Evolutionary conservation across 2,888 invertebrate genomes (phyloP), one percentile per base, ranked within the genome.

Genomic region (Drosophila prostipennis): DNA sequence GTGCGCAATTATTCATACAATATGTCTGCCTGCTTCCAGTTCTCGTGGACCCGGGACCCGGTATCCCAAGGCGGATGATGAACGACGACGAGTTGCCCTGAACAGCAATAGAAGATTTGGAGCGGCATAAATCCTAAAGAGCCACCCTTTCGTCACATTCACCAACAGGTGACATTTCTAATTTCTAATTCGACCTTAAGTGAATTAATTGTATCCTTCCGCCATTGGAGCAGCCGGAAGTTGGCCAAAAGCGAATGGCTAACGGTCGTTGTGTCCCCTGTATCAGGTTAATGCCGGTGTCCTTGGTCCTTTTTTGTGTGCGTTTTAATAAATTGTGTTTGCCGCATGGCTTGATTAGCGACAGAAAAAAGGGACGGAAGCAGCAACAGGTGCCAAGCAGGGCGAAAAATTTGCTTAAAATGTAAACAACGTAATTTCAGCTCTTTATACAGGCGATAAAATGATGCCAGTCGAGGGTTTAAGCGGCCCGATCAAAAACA

Each of bases 281-380:
- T 19, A 19, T 19, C 19, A 19, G 19, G 19, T 37, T 16, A 26
- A 58, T 43, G 16, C 29, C 58, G 51, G 52, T 61, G 54, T 42
- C 48, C 60, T 49, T 53, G 51, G 61, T 29, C 54, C 60, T 63
- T 56, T 56, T 74, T 57, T 71, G 42, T 70, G 74, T 60, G 60
- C 52, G 46, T 51, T 75, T 83, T 71, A 83, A 86, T 86, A 71
- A 81, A 83, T 81, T 74, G 72, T 45, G 57, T 74, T 87, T 74
- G 52, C 56, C 52, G 55, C 52, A 54, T 54, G 49, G 61, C 70
- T 77, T 79, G 64, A 87, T 78, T 81, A 84, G 74, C 57, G 7
- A 29, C 7, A 6, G 29, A 53, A 69, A 71, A 64, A 42, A 48
- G 49, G 32, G 14, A 36, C 52, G 74, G 49, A 67, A 45, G n/a